Conservation (phyloP, 2,888 invertebrate species). For the Phania funesta region DNA sequence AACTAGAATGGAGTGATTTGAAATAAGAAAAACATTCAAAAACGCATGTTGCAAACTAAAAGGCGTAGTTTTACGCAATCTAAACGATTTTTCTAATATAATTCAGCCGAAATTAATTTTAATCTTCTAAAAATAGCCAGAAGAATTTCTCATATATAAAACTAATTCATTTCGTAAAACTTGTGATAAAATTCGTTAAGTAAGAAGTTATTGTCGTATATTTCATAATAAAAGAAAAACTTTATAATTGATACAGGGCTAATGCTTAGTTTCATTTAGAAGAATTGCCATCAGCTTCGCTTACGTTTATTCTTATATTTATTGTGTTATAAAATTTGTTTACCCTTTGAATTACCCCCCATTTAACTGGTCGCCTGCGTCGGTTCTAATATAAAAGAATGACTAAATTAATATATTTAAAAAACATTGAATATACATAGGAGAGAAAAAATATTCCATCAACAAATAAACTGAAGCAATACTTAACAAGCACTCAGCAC, state of each 20-base stretch:
- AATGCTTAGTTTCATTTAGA: neutral
- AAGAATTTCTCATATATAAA: no score
- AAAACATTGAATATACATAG: neutral
- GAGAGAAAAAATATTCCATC: neutral
- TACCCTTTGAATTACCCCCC: conserved; percentile 28
- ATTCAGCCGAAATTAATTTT: no score
- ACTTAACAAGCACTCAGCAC: conserved; percentile 36
- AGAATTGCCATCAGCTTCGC: neutral
- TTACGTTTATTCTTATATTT: neutral
- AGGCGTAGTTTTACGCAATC: no score
- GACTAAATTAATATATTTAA: neutral
- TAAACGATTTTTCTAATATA: no score
- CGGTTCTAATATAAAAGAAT: neutral
- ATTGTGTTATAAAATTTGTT: conserved; percentile 22
- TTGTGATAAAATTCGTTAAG: no score
- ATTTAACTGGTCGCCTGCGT: conserved; percentile 10
- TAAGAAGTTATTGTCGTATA: no score
- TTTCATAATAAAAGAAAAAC: no score
- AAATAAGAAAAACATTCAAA: neutral
- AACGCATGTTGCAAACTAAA: no score
- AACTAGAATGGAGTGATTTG: neutral
- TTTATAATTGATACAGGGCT: no score
- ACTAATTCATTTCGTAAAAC: no score
- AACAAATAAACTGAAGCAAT: conserved; percentile 48
- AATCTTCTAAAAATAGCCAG: no score